Percentiles rank a stretch among this genome's conserved stretches.
phyloP scores from a whole-genome alignment of 2,797 vertebrate species.

The Crocidura indochinensis region DNA sequence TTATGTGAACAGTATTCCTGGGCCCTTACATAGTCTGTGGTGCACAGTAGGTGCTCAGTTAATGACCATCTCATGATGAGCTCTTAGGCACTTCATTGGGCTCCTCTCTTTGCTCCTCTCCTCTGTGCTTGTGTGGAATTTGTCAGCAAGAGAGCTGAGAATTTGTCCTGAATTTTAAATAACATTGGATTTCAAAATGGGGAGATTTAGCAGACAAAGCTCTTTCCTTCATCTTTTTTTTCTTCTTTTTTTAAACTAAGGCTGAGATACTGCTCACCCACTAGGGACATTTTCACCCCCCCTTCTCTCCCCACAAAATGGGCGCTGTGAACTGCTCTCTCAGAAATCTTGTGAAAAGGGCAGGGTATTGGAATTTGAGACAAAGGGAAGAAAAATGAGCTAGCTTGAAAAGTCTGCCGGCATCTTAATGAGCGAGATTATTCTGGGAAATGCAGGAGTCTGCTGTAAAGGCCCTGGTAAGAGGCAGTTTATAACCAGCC shows the following conservation, averaged over 20 bases:
- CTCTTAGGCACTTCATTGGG: not conserved
- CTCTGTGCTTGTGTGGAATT: conserved; percentile 77
- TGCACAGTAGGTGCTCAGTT: conserved; percentile 70
- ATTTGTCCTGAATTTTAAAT: conserved; percentile 88
- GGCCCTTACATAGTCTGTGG: not conserved
- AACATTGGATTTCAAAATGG: conserved; percentile 86
- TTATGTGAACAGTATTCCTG: not conserved
- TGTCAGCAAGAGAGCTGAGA: conserved; percentile 82
- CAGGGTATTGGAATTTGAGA: conserved; percentile 90
- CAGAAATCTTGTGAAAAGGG: conserved; percentile 90
- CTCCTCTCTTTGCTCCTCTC: conserved; percentile 59
- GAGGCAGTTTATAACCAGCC: conserved; percentile 73
- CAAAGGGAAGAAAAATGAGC: conserved; percentile 91
- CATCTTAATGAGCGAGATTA: conserved; percentile 90
- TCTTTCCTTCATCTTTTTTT: conserved; percentile 77
- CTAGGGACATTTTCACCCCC: conserved; percentile 75
- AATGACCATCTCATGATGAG: not conserved
- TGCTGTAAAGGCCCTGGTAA: conserved; percentile 68
- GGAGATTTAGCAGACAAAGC: conserved; percentile 86
- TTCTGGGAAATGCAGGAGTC: conserved; percentile 85
- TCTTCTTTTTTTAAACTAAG: conserved; percentile 82
- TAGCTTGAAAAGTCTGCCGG: conserved; percentile 87
- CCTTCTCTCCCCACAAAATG: conserved; percentile 65
- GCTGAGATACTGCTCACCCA: conserved; percentile 83
- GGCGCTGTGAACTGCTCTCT: conserved; percentile 85